Evolutionary conservation across 2,888 invertebrate genomes (phyloP), one percentile per base, ranked within the genome.

Genomic region (Chalcis sispes): DNA sequence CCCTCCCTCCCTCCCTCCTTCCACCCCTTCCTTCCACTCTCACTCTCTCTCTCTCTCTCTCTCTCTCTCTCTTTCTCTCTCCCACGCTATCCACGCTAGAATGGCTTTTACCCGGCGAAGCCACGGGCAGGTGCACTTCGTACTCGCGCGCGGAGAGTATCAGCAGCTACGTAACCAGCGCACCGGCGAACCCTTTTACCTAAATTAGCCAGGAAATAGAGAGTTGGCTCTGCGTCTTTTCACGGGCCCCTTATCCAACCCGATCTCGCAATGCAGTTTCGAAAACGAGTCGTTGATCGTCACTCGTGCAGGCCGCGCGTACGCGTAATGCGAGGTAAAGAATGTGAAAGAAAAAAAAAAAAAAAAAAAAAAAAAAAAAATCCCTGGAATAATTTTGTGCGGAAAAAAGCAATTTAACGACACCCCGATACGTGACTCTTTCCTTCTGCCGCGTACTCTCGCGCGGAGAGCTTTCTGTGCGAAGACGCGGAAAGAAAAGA

Each of bases 151-250:
- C n/a, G n/a, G n/a, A n/a, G n/a, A n/a, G n/a, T n/a, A n/a, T n/a
- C n/a, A n/a, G n/a, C 36, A 20, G 15, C 7, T 20, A 3, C 18
- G 25, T 13, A 54, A 5, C 23, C 23, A 32, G 10, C 18, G 50
- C n/a, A n/a, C n/a, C n/a, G n/a, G n/a, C 8, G 23, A 75, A 78
- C 70, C 78, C 78, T 78, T 78, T 78, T 78, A 78, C 73, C 76
- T 48, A 78, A 78, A 78, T 78, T 76, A 76, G 72, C 66, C 46
- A n/a, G n/a, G n/a, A n/a, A n/a, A n/a, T n/a, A n/a, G n/a, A n/a
- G n/a, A n/a, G 13, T 13, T 27, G 25, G 2, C 1, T n/a, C 7
- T n/a, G 36, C 8, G n/a, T 67, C 54, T 67, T 15, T 65, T 10
- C 29, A 13, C 42, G 23, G n/a, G 25, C 18, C 10, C 20, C 48